phyloP scores from a whole-genome alignment of 1,140 invertebrate genomes.

The Halesus radiatus region DNA sequence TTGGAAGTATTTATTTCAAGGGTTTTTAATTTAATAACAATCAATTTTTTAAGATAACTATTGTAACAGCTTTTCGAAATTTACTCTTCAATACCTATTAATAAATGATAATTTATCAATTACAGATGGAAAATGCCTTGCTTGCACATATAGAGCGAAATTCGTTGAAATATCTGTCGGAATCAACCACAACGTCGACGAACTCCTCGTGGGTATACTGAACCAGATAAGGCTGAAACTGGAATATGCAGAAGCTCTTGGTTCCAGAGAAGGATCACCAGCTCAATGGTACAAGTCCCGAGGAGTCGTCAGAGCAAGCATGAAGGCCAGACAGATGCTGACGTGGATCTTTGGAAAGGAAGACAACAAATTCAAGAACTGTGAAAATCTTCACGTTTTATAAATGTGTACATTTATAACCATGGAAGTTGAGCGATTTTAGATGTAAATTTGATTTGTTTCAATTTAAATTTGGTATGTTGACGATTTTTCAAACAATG shows the following conservation, averaged over 20 bases:
- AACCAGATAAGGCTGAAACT: constrained; percentile 86
- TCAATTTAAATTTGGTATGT: background rate
- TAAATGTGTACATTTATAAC: background rate
- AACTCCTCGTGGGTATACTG: constrained; percentile 84
- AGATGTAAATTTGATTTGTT: constrained; percentile 1
- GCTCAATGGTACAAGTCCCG: constrained; percentile 87
- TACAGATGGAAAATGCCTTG: constrained; percentile 88
- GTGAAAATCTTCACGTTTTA: constrained; percentile 88
- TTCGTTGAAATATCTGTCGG: constrained; percentile 92
- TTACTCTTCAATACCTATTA: too few species aligned
- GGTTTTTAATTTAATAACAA: too few species aligned
- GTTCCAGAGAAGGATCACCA: constrained; percentile 72
- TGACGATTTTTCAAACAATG: background rate
- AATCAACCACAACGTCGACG: constrained; percentile 92
- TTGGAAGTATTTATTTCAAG: too few species aligned
- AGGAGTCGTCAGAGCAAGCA: constrained; percentile 85
- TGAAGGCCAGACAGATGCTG: constrained; percentile 90
- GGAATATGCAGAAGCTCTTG: constrained; percentile 74
- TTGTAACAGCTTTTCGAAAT: too few species aligned
- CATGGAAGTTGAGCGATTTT: background rate
- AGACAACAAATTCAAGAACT: constrained; percentile 91
- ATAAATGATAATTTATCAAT: constrained; percentile 51
- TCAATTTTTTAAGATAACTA: too few species aligned
- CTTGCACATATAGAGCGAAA: constrained; percentile 87
- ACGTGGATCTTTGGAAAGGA: constrained; percentile 92